These are phyloP conservation scores for Chesias legatella DNA, from an alignment of 2,888 invertebrate genomes.

Conservation along the genomic window DNA sequence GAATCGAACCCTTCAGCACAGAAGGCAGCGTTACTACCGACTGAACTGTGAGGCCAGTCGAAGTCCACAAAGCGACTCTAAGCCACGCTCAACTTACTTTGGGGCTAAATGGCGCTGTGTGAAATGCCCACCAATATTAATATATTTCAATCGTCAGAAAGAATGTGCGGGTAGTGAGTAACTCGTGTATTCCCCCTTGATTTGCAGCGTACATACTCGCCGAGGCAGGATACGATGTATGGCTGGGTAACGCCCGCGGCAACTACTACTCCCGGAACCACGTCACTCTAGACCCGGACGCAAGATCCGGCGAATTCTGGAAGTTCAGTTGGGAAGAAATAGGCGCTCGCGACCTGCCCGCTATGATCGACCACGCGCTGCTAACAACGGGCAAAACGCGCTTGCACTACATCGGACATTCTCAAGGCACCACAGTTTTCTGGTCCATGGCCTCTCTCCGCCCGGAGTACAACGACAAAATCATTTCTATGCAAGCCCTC, in stretches of 20 bases:
- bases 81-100: too few relatives aligned
- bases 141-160: too few relatives aligned
- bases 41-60: too few relatives aligned
- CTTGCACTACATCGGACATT: conserved; percentile 89
- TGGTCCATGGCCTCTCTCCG: conserved; percentile 81
- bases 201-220: conserved; percentile 67
- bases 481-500: conserved; percentile 81
- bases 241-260: conserved; percentile 89
- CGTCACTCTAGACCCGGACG: conserved; percentile 49
- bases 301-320: conserved; percentile 71
- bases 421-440: conserved; percentile 82
- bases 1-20: too few relatives aligned
- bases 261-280: conserved; percentile 83
- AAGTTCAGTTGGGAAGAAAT: conserved; percentile 90
- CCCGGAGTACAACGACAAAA: conserved; percentile 83
- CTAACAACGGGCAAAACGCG: conserved; percentile 74
- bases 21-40: too few relatives aligned
- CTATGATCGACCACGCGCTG: conserved; percentile 86
- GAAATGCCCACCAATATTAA: too few relatives aligned
- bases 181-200: neutral
- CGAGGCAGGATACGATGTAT: conserved; percentile 85
- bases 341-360: conserved; percentile 86
- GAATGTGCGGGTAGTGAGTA: too few relatives aligned
- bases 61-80: too few relatives aligned
- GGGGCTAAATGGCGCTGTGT: too few relatives aligned